Evolutionary conservation across 1,140 invertebrate genomes (phyloP).

Genomic region (Aporrectodea caliginosa): DNA sequence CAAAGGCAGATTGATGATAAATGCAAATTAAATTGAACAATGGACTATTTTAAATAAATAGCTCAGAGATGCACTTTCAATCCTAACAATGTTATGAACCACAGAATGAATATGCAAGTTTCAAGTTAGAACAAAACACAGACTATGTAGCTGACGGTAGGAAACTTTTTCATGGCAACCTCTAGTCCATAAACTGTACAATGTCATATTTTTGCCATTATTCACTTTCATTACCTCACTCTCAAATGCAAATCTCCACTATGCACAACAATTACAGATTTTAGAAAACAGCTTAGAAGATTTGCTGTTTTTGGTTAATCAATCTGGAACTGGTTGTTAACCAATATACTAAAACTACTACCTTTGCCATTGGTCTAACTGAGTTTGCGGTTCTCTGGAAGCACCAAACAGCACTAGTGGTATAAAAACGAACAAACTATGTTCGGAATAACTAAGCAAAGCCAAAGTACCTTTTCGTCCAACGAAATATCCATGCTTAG

Average conservation of each 20-base stretch:
- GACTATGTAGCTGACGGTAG: neutral
- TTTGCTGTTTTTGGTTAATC: neutral
- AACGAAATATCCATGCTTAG: constrained; percentile 68
- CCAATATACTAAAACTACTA: too few species aligned
- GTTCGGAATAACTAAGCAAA: constrained; percentile 2
- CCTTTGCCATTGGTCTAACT: too few species aligned
- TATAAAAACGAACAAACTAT: constrained; percentile 2
- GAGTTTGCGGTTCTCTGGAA: too few species aligned
- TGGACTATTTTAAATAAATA: neutral
- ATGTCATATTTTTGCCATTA: too few species aligned
- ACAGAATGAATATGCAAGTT: neutral
- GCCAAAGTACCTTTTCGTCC: constrained; percentile 65
- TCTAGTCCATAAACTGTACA: too few species aligned
- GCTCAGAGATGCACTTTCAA: neutral
- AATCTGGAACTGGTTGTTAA: too few species aligned
- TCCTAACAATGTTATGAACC: constrained; percentile 15
- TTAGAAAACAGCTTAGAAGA: neutral
- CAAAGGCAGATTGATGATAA: neutral
- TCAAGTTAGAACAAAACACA: neutral
- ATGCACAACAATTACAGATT: too few species aligned
- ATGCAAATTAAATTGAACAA: neutral
- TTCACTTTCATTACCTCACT: too few species aligned
- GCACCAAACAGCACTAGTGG: too few species aligned
- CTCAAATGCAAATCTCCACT: too few species aligned
- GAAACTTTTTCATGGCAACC: too few species aligned